phyloP scores from a whole-genome alignment of 2,888 invertebrate species.

The Neria commutata region DNA sequence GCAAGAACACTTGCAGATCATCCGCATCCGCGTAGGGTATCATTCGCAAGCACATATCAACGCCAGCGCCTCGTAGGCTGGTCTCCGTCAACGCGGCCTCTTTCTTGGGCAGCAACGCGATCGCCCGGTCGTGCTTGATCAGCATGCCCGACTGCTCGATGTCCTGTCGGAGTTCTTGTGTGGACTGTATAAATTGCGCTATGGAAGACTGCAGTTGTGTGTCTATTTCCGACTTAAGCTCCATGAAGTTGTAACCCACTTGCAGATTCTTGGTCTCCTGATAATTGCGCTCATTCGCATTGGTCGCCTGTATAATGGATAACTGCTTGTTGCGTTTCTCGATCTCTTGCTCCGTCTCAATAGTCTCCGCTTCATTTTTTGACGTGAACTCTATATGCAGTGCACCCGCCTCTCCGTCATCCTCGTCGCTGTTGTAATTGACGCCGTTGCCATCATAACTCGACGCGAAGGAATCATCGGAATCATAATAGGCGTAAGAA shows the following conservation, averaged over 20 bases:
- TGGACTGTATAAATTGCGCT: conserved; percentile 49
- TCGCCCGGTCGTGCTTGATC: conserved; percentile 42
- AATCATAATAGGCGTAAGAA: conserved; percentile 49
- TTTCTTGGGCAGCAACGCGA: conserved; percentile 39
- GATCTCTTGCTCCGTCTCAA: conserved; percentile 69
- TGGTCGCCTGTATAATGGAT: conserved; percentile 59
- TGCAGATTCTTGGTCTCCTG: conserved; percentile 59
- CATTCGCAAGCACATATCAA: conserved; percentile 39
- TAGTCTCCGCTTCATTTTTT: conserved; percentile 84
- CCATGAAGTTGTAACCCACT: conserved; percentile 54
- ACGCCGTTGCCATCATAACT: conserved; percentile 63
- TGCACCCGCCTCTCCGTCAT: conserved; percentile 64
- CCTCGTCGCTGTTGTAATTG: conserved; percentile 56
- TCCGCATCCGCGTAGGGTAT: conserved; percentile 39
- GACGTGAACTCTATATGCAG: conserved; percentile 82
- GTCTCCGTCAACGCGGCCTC: neutral
- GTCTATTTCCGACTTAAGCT: conserved; percentile 18
- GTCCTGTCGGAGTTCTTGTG: conserved; percentile 45
- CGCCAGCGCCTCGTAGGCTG: conserved; percentile 12
- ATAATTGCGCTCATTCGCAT: conserved; percentile 59
- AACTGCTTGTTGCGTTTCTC: conserved; percentile 59
- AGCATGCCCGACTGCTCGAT: conserved; percentile 56
- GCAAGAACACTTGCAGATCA: too few species aligned
- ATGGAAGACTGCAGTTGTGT: conserved; percentile 35
- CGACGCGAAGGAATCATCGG: conserved; percentile 66